Evolutionary conservation across 64 coral and sea anemone species (phyloP).

Genomic region (Montipora efflorescens): DNA sequence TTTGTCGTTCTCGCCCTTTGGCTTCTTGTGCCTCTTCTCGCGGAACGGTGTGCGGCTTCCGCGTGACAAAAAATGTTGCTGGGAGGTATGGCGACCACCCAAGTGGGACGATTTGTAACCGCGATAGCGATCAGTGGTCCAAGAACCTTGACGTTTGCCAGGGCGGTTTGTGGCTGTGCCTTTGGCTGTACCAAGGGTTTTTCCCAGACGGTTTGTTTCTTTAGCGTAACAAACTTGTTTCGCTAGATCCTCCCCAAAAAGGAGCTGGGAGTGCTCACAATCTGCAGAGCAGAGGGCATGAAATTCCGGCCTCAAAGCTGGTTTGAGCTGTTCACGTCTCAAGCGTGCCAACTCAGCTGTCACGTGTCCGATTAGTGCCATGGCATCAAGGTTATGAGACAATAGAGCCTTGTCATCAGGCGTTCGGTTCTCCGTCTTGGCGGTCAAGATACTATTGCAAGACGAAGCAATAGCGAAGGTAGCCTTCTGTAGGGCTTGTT

Average conservation of each 20-base stretch:
- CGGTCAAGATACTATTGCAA: background rate
- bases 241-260: slow-evolving; percentile 11
- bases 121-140: background rate
- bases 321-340: slow-evolving; percentile 43
- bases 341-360: background rate
- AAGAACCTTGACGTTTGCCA: no score
- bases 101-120: background rate
- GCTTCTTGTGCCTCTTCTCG: background rate
- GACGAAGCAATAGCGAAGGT: background rate
- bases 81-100: background rate
- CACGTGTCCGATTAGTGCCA: background rate
- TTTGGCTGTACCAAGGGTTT: background rate
- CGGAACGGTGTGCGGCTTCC: background rate
- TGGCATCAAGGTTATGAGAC: no score
- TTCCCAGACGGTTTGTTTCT: slow-evolving; percentile 13
- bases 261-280: no score
- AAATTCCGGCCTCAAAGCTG: background rate
- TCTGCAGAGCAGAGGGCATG: background rate
- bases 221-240: slow-evolving; percentile 14
- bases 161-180: background rate
- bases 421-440: background rate
- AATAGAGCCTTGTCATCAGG: background rate
- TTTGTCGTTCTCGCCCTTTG: background rate
- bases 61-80: background rate
- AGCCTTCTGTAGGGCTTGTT: background rate